Conservation (phyloP, 2,888 invertebrate species). For the Malachius bipustulatus region DNA sequence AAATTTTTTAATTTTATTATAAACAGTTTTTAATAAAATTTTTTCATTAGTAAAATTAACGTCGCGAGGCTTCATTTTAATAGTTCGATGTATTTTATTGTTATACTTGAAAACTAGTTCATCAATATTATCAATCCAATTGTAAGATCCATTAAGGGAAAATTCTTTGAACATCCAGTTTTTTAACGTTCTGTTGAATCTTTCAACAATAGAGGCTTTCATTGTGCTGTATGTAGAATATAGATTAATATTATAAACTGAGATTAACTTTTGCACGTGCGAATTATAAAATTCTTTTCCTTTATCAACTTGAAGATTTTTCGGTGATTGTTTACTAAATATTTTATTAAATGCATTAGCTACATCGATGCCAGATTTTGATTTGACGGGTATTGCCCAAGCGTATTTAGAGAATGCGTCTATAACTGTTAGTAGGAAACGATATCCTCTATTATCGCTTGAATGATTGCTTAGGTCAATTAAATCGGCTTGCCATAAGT, state of each 20-base stretch:
- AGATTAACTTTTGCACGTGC: slow-evolving; percentile 19
- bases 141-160: slow-evolving; percentile 21
- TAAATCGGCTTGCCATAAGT: slow-evolving; percentile 34
- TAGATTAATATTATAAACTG: slow-evolving; percentile 13
- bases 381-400: slow-evolving; percentile 27
- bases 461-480: slow-evolving; percentile 27
- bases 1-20: slow-evolving; percentile 17
- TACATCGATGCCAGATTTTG: slow-evolving; percentile 23
- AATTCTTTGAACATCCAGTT: slow-evolving; percentile 23
- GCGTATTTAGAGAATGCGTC: slow-evolving; percentile 31
- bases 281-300: slow-evolving; percentile 24
- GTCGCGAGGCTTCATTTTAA: slow-evolving; percentile 10
- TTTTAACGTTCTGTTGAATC: slow-evolving; percentile 23
- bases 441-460: slow-evolving; percentile 24
- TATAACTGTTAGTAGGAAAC: slow-evolving; percentile 27
- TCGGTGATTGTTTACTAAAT: slow-evolving; percentile 11
- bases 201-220: slow-evolving; percentile 23
- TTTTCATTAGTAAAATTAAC: slow-evolving; percentile 11
- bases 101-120: slow-evolving; percentile 11
- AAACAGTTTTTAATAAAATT: slow-evolving; percentile 15
- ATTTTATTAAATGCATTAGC: slow-evolving; percentile 12
- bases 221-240: slow-evolving; percentile 17
- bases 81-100: slow-evolving; percentile 12
- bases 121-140: slow-evolving; percentile 23
- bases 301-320: slow-evolving; percentile 18